Percentiles rank a stretch among this genome's conserved stretches.
Conservation (phyloP, 2,888 invertebrate genomes). For the Himalopsyche japonica region DNA sequence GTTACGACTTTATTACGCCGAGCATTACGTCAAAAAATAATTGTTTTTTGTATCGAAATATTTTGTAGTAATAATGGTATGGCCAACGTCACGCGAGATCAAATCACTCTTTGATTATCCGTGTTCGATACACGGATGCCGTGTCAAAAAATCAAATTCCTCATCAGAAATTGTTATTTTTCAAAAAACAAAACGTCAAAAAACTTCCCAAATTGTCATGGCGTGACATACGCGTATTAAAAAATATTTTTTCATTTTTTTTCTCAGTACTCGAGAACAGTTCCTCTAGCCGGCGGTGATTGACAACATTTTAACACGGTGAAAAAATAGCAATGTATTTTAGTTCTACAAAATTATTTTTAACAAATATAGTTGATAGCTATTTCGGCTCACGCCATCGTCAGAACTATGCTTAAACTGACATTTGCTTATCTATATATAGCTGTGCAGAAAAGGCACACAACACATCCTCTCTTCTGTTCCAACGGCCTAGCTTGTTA, state of each 20-base stretch:
- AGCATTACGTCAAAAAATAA: neutral
- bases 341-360: no score
- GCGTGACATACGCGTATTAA: slow-evolving; percentile 31
- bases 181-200: slow-evolving; percentile 1
- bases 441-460: no score
- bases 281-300: neutral
- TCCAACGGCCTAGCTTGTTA: no score
- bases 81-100: neutral
- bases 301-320: neutral
- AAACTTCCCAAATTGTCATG: slow-evolving; percentile 32
- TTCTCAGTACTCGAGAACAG: neutral
- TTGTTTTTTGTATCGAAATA: neutral
- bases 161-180: slow-evolving; percentile 13
- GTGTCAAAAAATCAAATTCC: slow-evolving; percentile 26
- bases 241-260: neutral
- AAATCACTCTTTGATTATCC: neutral
- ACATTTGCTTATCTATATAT: no score
- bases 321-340: no score
- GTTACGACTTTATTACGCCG: neutral
- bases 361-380: no score
- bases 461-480: no score
- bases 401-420: no score
- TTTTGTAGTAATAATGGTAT: neutral
- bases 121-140: neutral
- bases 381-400: no score